Evolutionary conservation across 2,888 invertebrate species (phyloP), one percentile per base, ranked within the genome.

Genomic region (Gasteruption jaculator): DNA sequence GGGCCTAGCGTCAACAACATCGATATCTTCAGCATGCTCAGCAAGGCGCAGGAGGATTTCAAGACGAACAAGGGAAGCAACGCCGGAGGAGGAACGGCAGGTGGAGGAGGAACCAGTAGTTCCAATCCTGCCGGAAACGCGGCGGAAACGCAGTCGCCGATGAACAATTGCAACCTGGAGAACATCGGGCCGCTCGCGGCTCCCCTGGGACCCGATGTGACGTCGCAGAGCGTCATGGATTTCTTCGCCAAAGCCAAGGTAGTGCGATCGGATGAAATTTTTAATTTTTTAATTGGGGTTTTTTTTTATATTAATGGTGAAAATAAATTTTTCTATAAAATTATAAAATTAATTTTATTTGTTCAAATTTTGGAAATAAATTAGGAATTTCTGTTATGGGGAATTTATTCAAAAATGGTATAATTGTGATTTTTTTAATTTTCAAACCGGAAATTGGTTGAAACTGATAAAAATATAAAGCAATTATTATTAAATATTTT

Each of bases 21-120:
- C 15, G 85, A 86, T 61, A 86, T 88, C 68, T 86, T 91, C 66
- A 85, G 86, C 61, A 87, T 93, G 87, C 74, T 93, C 46, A 86
- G 85, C 41, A 89, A 87, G 71, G 93, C 93, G 4, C 91, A 92
- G 65, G 86, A 91, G 64, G 89, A 91, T 64, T 90, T 85, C 65
- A 86, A 88, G 66, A 83, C 78, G 32, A 82, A 47, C 64, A 75
- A 46, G 66, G 66, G 38, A 64, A 81, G 26, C 63, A 72, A 31
- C 54, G 62, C 24, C 61, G 38, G 37, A 2, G 44, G 42, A 8
- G 50, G 49, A 5, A 50, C 51, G 27, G 50, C 48, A 2, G 49
- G 48, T 2, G 46, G 41, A 4, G 44, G 36, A n/a, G 25, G 34
- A 30, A 40, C 27, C 4, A 15, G 32, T 2, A 52, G 53, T 20